phyloP scores from a whole-genome alignment of 2,888 invertebrate genomes.

The Petrolisthes manimaculis region DNA sequence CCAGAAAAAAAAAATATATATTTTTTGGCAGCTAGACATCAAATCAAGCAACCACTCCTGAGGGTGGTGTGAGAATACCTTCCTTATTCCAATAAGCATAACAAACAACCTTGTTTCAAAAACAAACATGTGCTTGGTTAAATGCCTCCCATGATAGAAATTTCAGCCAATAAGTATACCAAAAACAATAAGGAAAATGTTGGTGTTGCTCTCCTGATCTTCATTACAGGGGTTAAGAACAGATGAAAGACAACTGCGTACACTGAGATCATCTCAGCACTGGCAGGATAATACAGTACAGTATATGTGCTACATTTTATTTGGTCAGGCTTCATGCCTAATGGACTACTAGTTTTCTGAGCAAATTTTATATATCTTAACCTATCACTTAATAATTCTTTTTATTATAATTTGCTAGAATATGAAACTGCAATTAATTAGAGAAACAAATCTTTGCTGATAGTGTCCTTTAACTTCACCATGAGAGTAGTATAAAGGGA shows the following conservation, averaged over 20 bases:
- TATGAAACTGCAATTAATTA: slow-evolving; percentile 40
- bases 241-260: slow-evolving; percentile 3
- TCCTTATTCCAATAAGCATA: slow-evolving; percentile 11
- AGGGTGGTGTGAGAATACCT: slow-evolving; percentile 27
- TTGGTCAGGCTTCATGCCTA: slow-evolving; percentile 44
- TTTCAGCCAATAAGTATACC: no score
- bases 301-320: slow-evolving; percentile 35
- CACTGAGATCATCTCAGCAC: slow-evolving; percentile 38
- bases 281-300: slow-evolving; percentile 40
- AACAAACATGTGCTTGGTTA: slow-evolving; percentile 25
- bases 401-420: slow-evolving; percentile 44
- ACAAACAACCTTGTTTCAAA: slow-evolving; percentile 16
- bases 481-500: slow-evolving; percentile 42
- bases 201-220: background rate
- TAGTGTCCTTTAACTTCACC: slow-evolving; percentile 19
- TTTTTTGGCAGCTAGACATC: no score
- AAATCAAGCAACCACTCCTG: no score
- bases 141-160: slow-evolving; percentile 20
- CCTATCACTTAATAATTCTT: slow-evolving; percentile 52
- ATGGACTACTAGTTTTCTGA: slow-evolving; percentile 45
- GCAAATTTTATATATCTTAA: slow-evolving; percentile 56
- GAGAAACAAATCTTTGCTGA: slow-evolving; percentile 44
- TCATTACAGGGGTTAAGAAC: slow-evolving; percentile 54
- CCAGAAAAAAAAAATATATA: no score
- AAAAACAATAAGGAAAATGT: no score